Base-by-base conservation (phyloP, 2,888 invertebrate genomes). In the Homarus gammarus region DNA sequence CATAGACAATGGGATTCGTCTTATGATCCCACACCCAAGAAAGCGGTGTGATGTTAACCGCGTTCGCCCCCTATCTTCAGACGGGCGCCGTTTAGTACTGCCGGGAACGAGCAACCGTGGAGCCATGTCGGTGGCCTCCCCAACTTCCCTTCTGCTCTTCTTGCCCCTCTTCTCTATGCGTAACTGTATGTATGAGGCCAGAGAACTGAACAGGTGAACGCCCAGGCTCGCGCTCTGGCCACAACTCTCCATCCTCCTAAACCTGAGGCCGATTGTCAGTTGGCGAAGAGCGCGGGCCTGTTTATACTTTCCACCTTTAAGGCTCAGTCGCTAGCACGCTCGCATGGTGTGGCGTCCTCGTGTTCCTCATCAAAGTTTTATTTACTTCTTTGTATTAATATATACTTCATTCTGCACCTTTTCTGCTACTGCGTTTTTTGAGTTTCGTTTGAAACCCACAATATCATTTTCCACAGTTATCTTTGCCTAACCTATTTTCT, bases 121-220 rank as follows among this genome's bases (percentile, higher is more conserved):
- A 84, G 90, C 91, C 83, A 90, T 90, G 84, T 91, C 91, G 85
- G 90, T 91, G 87, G 91, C 91, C 44, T 91, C 91, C 86, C 91
- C 91, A 79, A 91, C 91, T 81, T 91, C 91, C 88, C 91, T 91
- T 81, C 91, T 91, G 91, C 91, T 91, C 88, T 90, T 91, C 90
- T 89, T 91, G 85, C 91, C 91, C 85, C 91, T 91, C 86, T 90
- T 91, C 90, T 90, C 90, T 91, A 90, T 91, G 90, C 91, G 91
- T 91, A 91, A 91, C 91, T 91, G 91, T 91, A 91, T 91, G 91
- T 91, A 91, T 91, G 90, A 90, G 90, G 90, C 90, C 90, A 90
- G 90, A 90, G 90, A 90, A 87, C 87, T 90, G 84, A 84, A 87
- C 90, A 90, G 90, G 90, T 90, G 90, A 90, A 75, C 87, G 84